Percentiles rank a stretch among this genome's conserved stretches.
These are phyloP conservation scores for Vanessa cardui DNA, from an alignment of 2,888 invertebrate genomes.

Conservation along the genomic window DNA sequence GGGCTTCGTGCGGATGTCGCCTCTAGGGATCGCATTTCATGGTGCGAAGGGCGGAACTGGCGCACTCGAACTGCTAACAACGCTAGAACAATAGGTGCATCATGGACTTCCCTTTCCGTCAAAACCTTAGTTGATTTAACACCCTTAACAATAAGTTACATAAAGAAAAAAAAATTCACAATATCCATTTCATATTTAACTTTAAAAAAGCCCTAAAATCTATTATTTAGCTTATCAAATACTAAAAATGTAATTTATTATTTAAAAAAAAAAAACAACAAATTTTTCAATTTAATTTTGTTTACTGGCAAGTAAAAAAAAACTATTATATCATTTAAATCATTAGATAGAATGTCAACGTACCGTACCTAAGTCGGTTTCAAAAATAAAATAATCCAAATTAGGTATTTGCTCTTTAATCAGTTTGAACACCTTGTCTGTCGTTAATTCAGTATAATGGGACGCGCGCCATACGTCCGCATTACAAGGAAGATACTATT, in stretches of 20 bases:
- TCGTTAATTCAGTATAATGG: slow-evolving; percentile 49
- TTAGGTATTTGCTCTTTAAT: slow-evolving; percentile 15
- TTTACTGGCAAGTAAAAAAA: too few species aligned
- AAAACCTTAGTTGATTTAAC: slow-evolving; percentile 26
- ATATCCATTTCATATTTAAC: not conserved
- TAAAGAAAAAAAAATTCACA: not conserved
- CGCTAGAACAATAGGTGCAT: slow-evolving; percentile 38
- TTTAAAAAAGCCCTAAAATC: not conserved
- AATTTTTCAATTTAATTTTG: too few species aligned
- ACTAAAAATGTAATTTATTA: too few species aligned
- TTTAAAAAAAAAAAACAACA: too few species aligned
- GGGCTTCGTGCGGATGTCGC: slow-evolving; percentile 80
- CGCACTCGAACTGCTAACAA: slow-evolving; percentile 53
- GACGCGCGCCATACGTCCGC: slow-evolving; percentile 62
- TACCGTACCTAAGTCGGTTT: not conserved
- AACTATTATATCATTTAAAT: too few species aligned
- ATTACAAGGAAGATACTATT: slow-evolving; percentile 66
- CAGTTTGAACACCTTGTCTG: slow-evolving; percentile 27
- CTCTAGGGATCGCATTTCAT: slow-evolving; percentile 71
- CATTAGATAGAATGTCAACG: too few species aligned
- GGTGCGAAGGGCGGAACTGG: slow-evolving; percentile 68
- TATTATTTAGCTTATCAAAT: too few species aligned
- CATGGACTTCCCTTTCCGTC: slow-evolving; percentile 41
- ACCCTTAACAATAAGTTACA: slow-evolving; percentile 1
- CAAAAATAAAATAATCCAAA: slow-evolving; percentile 10